Conservation (phyloP, 2,113 vertebrate species). For the Emydura subglobosa region DNA sequence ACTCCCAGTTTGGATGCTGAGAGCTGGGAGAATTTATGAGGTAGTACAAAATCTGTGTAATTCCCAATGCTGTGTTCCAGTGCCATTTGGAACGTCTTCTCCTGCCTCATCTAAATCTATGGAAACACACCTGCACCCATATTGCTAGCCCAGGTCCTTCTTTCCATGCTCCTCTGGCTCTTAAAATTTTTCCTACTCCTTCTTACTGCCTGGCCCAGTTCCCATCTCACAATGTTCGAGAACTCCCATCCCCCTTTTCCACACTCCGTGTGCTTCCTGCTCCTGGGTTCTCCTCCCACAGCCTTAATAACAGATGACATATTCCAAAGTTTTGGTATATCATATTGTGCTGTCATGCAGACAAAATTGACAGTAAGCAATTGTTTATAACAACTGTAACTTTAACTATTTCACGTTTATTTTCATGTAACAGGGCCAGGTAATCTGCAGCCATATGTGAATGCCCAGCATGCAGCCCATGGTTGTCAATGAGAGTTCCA, state of each 20-base stretch:
- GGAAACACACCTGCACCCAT: background rate
- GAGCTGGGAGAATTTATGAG: rapidly evolving
- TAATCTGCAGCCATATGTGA: background rate
- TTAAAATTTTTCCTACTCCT: rapidly evolving
- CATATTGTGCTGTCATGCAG: background rate
- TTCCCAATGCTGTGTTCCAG: background rate
- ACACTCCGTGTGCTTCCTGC: rapidly evolving
- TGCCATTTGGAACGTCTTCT: background rate
- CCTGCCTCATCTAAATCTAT: background rate
- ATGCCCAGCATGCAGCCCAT: background rate
- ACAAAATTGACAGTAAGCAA: background rate
- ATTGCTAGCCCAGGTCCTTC: rapidly evolving
- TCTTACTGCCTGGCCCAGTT: rapidly evolving
- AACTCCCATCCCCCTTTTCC: background rate
- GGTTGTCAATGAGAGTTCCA: background rate
- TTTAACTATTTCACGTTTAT: background rate
- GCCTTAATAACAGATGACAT: background rate
- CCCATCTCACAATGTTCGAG: background rate
- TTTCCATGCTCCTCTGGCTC: rapidly evolving
- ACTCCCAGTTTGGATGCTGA: background rate
- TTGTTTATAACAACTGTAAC: background rate
- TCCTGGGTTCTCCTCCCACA: background rate
- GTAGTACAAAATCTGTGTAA: background rate
- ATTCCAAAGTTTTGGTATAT: background rate
- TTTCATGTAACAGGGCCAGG: background rate